Percentiles rank a stretch among this genome's conserved stretches.
Conservation (phyloP, 1,140 invertebrate genomes). For the Drosophila virilis region DNA sequence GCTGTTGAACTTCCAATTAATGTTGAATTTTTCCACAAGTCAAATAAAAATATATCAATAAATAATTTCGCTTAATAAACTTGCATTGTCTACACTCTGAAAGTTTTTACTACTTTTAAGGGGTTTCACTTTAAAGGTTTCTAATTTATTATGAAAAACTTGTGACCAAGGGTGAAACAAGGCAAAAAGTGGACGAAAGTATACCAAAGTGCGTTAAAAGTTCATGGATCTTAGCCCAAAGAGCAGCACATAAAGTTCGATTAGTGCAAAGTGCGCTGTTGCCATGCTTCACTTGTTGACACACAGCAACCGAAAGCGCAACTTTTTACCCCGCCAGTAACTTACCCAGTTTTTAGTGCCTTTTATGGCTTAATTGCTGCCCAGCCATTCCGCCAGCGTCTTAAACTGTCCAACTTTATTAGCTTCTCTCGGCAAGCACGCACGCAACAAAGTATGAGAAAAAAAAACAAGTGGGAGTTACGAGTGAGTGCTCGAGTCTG, state of each 20-base stretch:
- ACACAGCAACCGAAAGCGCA: conserved; percentile 17
- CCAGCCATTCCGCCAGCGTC: conserved; percentile 31
- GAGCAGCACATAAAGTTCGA: conserved; percentile 49
- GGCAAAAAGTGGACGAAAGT: conserved; percentile 10
- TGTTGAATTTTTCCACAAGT: not conserved
- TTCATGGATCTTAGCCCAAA: conserved; percentile 30
- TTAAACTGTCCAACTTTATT: conserved; percentile 62
- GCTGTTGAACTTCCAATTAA: not conserved
- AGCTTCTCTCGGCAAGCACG: conserved; percentile 43
- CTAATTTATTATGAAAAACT: conserved; percentile 40
- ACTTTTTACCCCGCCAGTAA: conserved; percentile 14
- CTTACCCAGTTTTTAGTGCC: conserved; percentile 39
- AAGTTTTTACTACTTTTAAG: conserved; percentile 14
- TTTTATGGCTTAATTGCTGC: conserved; percentile 56
- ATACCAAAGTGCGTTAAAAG: conserved; percentile 29
- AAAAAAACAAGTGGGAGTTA: not conserved
- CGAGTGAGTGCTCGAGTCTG: too few species aligned
- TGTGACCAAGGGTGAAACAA: not conserved
- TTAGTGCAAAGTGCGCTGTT: conserved; percentile 50
- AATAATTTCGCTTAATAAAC: conserved; percentile 23
- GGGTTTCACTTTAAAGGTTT: conserved; percentile 38
- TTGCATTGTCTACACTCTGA: conserved; percentile 20
- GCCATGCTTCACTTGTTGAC: conserved; percentile 51
- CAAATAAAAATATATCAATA: conserved; percentile 13
- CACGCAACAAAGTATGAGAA: conserved; percentile 29